Evolutionary conservation across 1,140 invertebrate species (phyloP).

Genomic region (Formica selysi): DNA sequence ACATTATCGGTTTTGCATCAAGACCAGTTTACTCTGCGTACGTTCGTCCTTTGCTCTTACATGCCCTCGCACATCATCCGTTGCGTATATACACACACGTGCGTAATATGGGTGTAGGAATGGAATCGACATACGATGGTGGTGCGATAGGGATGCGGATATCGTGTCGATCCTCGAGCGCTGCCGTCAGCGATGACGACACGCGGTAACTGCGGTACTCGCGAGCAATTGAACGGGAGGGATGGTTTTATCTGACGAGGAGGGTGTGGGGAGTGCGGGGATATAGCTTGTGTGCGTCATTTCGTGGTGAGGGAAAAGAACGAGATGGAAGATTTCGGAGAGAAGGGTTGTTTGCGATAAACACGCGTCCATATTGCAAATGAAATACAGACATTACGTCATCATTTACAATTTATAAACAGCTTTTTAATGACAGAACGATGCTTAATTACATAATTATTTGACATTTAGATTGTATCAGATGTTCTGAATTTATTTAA

Average conservation of each 20-base stretch:
- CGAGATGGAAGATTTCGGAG: constrained; percentile 1
- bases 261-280: not conserved
- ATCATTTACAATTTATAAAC: not conserved
- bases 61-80: constrained; percentile 7
- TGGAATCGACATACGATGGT: not conserved
- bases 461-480: not conserved
- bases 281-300: constrained; percentile 39
- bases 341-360: constrained; percentile 1
- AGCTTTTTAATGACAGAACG: constrained; percentile 2
- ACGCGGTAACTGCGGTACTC: not conserved
- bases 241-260: constrained; percentile 9
- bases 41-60: constrained; percentile 50
- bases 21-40: constrained; percentile 72
- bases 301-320: not conserved
- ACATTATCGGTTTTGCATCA: constrained; percentile 85
- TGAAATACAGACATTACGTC: not conserved
- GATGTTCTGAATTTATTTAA: not conserved
- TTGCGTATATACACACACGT: constrained; percentile 27
- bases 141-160: constrained; percentile 12
- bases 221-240: constrained; percentile 7
- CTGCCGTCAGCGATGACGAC: constrained; percentile 26
- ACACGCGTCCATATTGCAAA: not conserved
- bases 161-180: constrained; percentile 20
- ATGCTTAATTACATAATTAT: not conserved
- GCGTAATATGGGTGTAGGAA: not conserved